Evolutionary conservation across 2,888 invertebrate species (phyloP).

Genomic region (Eilema caniola): DNA sequence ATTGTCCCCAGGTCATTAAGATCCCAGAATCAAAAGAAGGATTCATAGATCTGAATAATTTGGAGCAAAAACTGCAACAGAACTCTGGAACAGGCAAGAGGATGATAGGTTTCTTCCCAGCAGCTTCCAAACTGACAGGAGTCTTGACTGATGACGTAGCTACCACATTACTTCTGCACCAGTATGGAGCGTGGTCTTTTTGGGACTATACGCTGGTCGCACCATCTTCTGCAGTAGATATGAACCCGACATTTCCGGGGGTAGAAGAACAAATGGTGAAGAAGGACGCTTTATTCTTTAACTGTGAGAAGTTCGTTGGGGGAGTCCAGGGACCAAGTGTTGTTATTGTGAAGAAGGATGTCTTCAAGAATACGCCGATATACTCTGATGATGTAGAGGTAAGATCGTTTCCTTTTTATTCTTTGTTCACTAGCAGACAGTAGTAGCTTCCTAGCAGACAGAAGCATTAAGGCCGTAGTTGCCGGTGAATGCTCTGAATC

Average conservation of each 20-base stretch:
- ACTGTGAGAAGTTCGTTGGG: slow-evolving; percentile 96
- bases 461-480: too few species aligned
- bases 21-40: slow-evolving; percentile 93
- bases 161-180: slow-evolving; percentile 93
- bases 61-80: slow-evolving; percentile 90
- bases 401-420: neutral
- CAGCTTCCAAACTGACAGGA: slow-evolving; percentile 96
- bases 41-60: slow-evolving; percentile 91
- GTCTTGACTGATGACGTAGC: slow-evolving; percentile 94
- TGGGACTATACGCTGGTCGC: slow-evolving; percentile 97
- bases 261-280: slow-evolving; percentile 91
- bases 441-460: too few species aligned
- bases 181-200: slow-evolving; percentile 93
- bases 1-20: slow-evolving; percentile 89
- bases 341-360: slow-evolving; percentile 83
- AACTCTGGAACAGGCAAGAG: slow-evolving; percentile 88
- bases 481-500: too few species aligned
- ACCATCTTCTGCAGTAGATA: slow-evolving; percentile 92
- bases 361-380: slow-evolving; percentile 77
- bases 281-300: slow-evolving; percentile 96
- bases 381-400: slow-evolving; percentile 83
- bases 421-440: too few species aligned
- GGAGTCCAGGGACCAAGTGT: slow-evolving; percentile 95
- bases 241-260: slow-evolving; percentile 92
- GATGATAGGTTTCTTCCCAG: slow-evolving; percentile 94